phyloP scores from a whole-genome alignment of 2,113 vertebrate genomes.

The Clarias macrocephalus region DNA sequence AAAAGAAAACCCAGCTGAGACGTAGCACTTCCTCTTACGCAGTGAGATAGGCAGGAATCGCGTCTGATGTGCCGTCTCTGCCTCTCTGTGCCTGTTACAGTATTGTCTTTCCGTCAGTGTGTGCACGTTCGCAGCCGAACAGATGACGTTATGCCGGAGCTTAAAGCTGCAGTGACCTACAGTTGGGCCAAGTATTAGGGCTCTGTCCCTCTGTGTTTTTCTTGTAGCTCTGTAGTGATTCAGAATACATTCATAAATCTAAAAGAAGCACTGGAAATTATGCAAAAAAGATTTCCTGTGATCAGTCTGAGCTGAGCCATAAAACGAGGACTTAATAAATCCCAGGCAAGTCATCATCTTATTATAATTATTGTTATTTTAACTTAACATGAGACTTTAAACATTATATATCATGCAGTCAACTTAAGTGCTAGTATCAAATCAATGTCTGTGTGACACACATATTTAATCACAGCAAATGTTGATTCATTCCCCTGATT shows the following conservation, averaged over 20 bases:
- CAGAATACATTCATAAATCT: not conserved
- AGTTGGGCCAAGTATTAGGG: constrained; percentile 8
- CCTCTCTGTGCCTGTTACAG: constrained; percentile 23
- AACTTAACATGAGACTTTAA: not conserved
- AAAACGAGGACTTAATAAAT: too few species aligned
- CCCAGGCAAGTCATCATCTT: too few species aligned
- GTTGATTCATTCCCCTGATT: not conserved
- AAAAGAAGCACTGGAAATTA: too few species aligned
- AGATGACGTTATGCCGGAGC: constrained; percentile 52
- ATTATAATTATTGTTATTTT: not conserved
- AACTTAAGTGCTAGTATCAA: fast-evolving
- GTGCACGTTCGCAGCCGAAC: constrained; percentile 10
- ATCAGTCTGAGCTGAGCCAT: not conserved
- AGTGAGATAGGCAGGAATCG: not conserved
- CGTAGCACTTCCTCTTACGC: not conserved
- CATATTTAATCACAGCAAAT: not conserved
- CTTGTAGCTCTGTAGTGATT: not conserved
- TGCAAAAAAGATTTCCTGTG: not conserved
- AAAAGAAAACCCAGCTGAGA: constrained; percentile 24
- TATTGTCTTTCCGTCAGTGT: constrained; percentile 10
- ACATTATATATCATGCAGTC: not conserved
- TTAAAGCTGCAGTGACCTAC: constrained; percentile 52
- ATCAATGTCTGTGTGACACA: not conserved
- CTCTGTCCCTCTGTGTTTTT: not conserved
- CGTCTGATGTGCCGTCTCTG: not conserved